phyloP scores from a whole-genome alignment of 2,888 invertebrate genomes.

The Coronaproctus castanopsis region DNA sequence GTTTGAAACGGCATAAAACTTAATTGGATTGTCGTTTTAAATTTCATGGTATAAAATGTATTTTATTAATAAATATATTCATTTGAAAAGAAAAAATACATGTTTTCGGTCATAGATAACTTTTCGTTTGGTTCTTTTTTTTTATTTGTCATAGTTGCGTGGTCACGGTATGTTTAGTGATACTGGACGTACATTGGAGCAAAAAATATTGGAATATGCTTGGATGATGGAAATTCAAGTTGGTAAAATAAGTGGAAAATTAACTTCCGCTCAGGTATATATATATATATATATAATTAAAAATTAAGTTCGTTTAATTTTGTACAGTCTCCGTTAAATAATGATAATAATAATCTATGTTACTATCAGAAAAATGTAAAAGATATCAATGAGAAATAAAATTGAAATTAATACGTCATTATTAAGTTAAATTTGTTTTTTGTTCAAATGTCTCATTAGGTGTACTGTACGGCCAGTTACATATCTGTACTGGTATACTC shows the following conservation, averaged over 20 bases:
- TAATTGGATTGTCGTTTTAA: not conserved
- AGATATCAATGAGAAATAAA: not conserved
- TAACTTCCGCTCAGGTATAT: constrained; percentile 58
- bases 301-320: not conserved
- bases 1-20: too few relatives aligned
- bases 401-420: not conserved
- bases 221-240: constrained; percentile 91
- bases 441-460: too few relatives aligned
- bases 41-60: not conserved
- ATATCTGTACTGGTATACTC: too few relatives aligned
- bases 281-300: not conserved
- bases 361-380: too few relatives aligned
- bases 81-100: too few relatives aligned
- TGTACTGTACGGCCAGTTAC: too few relatives aligned
- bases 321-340: not conserved
- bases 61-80: too few relatives aligned
- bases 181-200: constrained; percentile 66
- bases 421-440: not conserved
- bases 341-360: not conserved
- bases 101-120: too few relatives aligned
- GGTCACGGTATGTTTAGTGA: constrained; percentile 95
- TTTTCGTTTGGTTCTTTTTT: too few relatives aligned
- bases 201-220: constrained; percentile 89
- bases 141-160: constrained; percentile 42
- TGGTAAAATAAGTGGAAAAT: constrained; percentile 77